Conservation (phyloP, 2,797 vertebrate genomes). For the Arvicola amphibius region DNA sequence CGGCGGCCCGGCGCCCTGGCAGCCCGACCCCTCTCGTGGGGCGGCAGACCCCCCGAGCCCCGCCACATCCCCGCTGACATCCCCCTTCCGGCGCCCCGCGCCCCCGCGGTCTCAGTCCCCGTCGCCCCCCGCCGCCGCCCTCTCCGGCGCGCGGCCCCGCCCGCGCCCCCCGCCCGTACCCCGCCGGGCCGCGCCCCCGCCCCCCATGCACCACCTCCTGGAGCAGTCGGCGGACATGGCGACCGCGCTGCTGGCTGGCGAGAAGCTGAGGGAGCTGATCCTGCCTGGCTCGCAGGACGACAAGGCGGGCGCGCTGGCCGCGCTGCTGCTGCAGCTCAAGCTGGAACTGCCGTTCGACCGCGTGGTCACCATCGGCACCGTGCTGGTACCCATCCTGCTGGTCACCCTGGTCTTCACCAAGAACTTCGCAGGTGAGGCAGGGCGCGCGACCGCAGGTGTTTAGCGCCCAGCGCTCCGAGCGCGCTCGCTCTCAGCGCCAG, state of each 20-base stretch:
- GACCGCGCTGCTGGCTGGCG: constrained; percentile 97
- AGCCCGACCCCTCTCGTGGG: background rate
- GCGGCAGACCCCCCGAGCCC: background rate
- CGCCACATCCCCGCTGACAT: background rate
- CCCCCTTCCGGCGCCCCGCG: background rate
- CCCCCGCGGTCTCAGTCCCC: background rate
- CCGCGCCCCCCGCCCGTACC: constrained; percentile 11
- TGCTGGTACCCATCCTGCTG: constrained; percentile 97
- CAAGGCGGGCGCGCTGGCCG: constrained; percentile 93
- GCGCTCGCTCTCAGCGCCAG: background rate
- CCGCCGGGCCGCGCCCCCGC: constrained; percentile 64
- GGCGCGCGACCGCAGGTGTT: background rate
- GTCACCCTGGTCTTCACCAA: constrained; percentile 99
- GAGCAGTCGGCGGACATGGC: constrained; percentile 99
- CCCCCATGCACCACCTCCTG: constrained; percentile 98
- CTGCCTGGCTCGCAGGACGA: constrained; percentile 97
- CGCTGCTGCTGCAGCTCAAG: constrained; percentile 97
- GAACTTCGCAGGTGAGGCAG: constrained; percentile 97
- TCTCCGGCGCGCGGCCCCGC: constrained; percentile 32
- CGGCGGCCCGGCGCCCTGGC: constrained; percentile 18
- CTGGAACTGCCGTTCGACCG: constrained; percentile 98
- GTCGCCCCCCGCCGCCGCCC: background rate
- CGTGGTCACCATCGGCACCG: constrained; percentile 98
- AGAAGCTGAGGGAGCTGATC: constrained; percentile 99
- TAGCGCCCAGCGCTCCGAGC: background rate